These are phyloP conservation scores for Sericinus montela DNA, from an alignment of 2,888 invertebrate species.

Conservation along the genomic window DNA sequence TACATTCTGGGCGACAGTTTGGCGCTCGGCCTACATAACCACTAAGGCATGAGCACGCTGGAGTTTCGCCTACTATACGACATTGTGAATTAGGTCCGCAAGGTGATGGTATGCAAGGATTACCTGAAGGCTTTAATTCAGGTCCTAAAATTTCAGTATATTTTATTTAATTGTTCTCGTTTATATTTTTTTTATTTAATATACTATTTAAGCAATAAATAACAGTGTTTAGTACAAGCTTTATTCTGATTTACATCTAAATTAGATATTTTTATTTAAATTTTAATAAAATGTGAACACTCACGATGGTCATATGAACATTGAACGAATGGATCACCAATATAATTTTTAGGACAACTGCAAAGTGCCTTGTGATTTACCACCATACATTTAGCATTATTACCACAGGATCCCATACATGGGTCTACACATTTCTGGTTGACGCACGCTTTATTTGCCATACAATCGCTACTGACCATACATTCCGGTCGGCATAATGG, in stretches of 20 bases:
- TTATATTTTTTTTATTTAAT: too few species aligned
- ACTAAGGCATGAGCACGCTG: constrained; percentile 88
- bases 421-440: constrained; percentile 90
- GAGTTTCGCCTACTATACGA: constrained; percentile 85
- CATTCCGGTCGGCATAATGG: constrained; percentile 90
- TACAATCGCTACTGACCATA: constrained; percentile 89
- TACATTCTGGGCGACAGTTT: constrained; percentile 92
- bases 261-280: constrained; percentile 13
- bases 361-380: constrained; percentile 93
- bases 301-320: constrained; percentile 85
- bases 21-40: constrained; percentile 91
- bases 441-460: constrained; percentile 88
- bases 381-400: constrained; percentile 88
- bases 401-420: constrained; percentile 90
- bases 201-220: too few species aligned
- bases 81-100: constrained; percentile 93
- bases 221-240: background rate
- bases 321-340: constrained; percentile 89
- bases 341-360: constrained; percentile 86
- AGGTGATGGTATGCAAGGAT: constrained; percentile 90
- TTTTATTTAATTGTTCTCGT: background rate
- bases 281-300: constrained; percentile 35
- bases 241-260: background rate
- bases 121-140: constrained; percentile 77
- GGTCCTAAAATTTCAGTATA: constrained; percentile 64